These are phyloP conservation scores for Ciona savignyi DNA, from an alignment of 23 tunicate species.

Conservation along the genomic window DNA sequence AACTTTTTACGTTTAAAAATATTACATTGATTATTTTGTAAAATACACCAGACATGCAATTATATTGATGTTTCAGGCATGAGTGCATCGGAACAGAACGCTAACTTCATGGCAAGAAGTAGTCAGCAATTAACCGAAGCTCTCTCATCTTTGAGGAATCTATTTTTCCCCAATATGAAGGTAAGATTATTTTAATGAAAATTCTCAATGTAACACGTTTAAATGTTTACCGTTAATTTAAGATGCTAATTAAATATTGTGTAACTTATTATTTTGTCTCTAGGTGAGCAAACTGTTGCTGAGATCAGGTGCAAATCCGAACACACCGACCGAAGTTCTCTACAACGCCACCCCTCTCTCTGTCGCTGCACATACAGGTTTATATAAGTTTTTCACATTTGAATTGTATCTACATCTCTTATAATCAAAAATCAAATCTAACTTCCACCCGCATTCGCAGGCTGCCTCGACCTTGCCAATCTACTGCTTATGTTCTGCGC, in stretches of 20 bases:
- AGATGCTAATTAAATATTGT: background rate
- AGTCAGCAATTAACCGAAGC: conserved; percentile 68
- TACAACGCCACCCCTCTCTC: conserved; percentile 74
- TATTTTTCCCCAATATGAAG: conserved; percentile 88
- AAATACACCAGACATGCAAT: background rate
- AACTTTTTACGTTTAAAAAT: background rate
- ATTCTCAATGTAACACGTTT: background rate
- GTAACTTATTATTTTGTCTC: background rate
- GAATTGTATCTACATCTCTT: background rate
- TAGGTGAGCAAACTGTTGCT: conserved; percentile 75
- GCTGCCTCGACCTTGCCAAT: conserved; percentile 58
- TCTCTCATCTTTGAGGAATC: conserved; percentile 58
- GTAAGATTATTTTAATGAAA: too few species aligned
- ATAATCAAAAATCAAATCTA: background rate
- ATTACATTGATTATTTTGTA: background rate
- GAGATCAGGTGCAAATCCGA: conserved; percentile 77
- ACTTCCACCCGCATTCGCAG: conserved; percentile 11
- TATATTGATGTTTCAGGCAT: conserved; percentile 3
- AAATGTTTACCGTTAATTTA: too few species aligned
- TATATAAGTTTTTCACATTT: too few species aligned
- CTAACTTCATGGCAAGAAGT: conserved; percentile 52
- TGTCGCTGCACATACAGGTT: conserved; percentile 80
- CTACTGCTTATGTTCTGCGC: conserved; percentile 78
- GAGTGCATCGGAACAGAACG: conserved; percentile 56
- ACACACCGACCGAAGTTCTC: conserved; percentile 40